phyloP scores from a whole-genome alignment of 2,797 vertebrate genomes.

The Paedocypris micromegethes region DNA sequence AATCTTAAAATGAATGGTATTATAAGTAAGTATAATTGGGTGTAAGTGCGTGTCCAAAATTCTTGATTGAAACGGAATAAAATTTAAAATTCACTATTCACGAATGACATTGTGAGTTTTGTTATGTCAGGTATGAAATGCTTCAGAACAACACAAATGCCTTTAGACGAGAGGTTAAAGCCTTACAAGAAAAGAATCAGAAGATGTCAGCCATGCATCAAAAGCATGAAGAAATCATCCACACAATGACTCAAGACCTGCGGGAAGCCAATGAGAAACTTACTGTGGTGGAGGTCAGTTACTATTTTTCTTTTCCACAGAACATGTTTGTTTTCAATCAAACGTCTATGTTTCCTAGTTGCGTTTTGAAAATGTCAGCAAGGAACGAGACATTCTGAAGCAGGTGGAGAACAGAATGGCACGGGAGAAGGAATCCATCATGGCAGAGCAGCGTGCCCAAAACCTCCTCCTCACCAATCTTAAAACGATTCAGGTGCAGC shows the following conservation, averaged over 20 bases:
- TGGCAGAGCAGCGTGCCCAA: slow-evolving; percentile 85
- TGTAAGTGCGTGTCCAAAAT: not conserved
- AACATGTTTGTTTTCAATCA: too few relatives aligned
- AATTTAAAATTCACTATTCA: too few relatives aligned
- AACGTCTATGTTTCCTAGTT: slow-evolving; percentile 62
- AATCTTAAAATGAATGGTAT: too few relatives aligned
- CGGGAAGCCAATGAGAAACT: slow-evolving; percentile 84
- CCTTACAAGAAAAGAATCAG: slow-evolving; percentile 81
- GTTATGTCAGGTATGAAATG: slow-evolving; percentile 81
- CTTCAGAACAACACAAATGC: slow-evolving; percentile 86
- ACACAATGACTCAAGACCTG: slow-evolving; percentile 89
- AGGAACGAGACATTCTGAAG: slow-evolving; percentile 87
- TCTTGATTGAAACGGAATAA: not conserved
- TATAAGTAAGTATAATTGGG: too few relatives aligned
- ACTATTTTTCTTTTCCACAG: not conserved
- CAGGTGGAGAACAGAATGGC: slow-evolving; percentile 80
- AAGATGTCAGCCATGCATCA: slow-evolving; percentile 82
- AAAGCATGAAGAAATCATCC: slow-evolving; percentile 87
- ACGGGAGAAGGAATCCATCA: slow-evolving; percentile 83
- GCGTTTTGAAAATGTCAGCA: slow-evolving; percentile 84
- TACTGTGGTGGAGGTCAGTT: slow-evolving; percentile 80
- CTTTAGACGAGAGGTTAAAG: slow-evolving; percentile 83
- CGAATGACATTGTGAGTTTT: not conserved
- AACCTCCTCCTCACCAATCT: slow-evolving; percentile 88
- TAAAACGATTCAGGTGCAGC: slow-evolving; percentile 83